A percentile compares a stretch with the other conserved stretches of the same genome.
phyloP scores from a whole-genome alignment of 2,797 vertebrate genomes.

The Danio jaintianensis region DNA sequence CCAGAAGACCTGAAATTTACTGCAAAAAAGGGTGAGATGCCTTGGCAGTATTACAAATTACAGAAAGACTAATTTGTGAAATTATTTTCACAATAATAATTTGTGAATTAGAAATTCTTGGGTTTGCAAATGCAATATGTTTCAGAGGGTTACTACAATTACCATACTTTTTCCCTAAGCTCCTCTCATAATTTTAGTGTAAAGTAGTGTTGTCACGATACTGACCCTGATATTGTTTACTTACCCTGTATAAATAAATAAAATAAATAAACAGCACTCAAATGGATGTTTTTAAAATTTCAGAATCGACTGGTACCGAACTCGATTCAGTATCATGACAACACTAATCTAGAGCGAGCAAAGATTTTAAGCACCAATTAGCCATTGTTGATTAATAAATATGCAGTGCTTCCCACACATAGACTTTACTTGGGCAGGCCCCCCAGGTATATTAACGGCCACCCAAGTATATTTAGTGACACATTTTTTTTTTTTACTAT shows the following conservation, averaged over 20 bases:
- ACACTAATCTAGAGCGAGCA: background rate
- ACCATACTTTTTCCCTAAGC: background rate
- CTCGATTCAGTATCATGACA: background rate
- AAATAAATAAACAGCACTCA: too few species aligned
- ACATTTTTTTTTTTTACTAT: too few species aligned
- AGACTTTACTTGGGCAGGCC: too few species aligned
- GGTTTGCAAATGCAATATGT: background rate
- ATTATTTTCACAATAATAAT: too few species aligned
- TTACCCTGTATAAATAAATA: too few species aligned
- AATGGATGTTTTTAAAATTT: too few species aligned
- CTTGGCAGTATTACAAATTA: background rate
- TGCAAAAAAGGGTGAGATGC: slow-evolving; percentile 46
- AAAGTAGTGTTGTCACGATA: background rate
- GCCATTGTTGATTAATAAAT: background rate
- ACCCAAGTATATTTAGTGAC: too few species aligned
- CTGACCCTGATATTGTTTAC: too few species aligned
- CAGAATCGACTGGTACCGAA: too few species aligned
- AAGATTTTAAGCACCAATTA: background rate
- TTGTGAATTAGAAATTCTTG: background rate
- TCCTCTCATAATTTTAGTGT: background rate
- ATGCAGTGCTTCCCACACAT: too few species aligned
- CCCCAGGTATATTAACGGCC: too few species aligned
- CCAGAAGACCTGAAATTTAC: slow-evolving; percentile 8
- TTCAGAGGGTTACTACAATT: background rate
- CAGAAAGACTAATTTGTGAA: background rate